Conservation (phyloP, 1,140 invertebrate genomes). For the Tetramorium alpestre region DNA sequence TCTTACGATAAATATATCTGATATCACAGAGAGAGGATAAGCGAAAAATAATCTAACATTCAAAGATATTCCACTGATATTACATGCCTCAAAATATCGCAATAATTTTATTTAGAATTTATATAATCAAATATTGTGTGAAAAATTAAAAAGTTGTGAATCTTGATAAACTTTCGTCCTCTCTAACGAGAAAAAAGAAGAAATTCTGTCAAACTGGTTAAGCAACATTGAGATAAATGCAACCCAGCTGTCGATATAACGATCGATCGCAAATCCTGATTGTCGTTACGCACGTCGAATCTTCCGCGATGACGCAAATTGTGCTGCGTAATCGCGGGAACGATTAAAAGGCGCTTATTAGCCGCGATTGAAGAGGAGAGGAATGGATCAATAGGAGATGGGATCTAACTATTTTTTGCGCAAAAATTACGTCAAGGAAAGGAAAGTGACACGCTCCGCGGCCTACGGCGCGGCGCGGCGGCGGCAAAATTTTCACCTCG, state of each 20-base stretch:
- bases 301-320: constrained; percentile 12
- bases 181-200: not conserved
- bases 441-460: constrained; percentile 48
- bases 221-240: not conserved
- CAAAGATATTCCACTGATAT: not conserved
- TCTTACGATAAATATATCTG: not conserved
- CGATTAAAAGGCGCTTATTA: constrained; percentile 47
- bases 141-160: not conserved
- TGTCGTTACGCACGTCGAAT: not conserved
- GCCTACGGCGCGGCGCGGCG: too few species aligned
- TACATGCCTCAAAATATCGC: not conserved
- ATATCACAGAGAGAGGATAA: not conserved
- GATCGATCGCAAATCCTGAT: not conserved
- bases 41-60: not conserved
- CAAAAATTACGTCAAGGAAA: constrained; percentile 46
- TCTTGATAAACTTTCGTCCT: not conserved
- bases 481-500: constrained; percentile 46
- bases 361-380: not conserved
- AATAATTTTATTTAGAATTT: not conserved
- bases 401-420: constrained; percentile 29
- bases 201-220: not conserved
- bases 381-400: not conserved
- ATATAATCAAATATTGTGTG: not conserved
- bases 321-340: constrained; percentile 1
- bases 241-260: not conserved